phyloP scores from a whole-genome alignment of 2,797 vertebrate genomes.

The Poliocrania exsul region DNA sequence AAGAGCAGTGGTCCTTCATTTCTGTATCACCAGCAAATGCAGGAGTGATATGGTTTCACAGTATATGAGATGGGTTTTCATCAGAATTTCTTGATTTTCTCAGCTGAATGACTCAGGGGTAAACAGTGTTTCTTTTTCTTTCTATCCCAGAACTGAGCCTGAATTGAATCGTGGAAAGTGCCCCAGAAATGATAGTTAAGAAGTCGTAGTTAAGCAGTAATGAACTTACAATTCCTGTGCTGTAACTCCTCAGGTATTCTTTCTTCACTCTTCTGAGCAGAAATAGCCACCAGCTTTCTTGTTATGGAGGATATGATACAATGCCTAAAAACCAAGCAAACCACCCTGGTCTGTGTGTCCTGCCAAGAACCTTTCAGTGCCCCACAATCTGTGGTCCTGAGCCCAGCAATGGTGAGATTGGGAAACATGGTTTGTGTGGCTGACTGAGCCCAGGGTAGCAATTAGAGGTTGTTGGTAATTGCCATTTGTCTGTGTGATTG shows the following conservation, averaged over 20 bases:
- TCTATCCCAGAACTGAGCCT: neutral
- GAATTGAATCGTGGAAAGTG: neutral
- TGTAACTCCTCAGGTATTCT: slow-evolving; percentile 2
- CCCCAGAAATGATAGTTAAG: neutral
- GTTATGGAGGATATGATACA: neutral
- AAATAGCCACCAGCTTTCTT: neutral
- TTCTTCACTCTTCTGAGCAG: neutral
- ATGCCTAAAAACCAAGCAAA: slow-evolving; percentile 30
- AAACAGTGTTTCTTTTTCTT: neutral
- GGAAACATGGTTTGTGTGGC: slow-evolving; percentile 23
- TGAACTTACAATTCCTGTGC: neutral
- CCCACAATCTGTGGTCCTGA: neutral
- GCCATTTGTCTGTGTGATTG: slow-evolving; percentile 43
- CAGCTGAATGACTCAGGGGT: neutral
- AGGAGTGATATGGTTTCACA: neutral
- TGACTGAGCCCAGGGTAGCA: slow-evolving; percentile 31
- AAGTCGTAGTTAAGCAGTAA: neutral
- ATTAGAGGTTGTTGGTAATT: slow-evolving; percentile 50
- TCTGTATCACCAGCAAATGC: neutral
- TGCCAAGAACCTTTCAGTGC: slow-evolving; percentile 27
- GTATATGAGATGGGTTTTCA: neutral
- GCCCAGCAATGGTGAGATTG: neutral
- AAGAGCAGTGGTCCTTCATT: neutral
- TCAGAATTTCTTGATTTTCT: neutral
- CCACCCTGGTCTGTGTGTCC: neutral